Percentiles rank a stretch among this genome's conserved stretches.
These are phyloP conservation scores for Etia nguti DNA, from an alignment of 2,113 vertebrate species.

Conservation along the genomic window DNA sequence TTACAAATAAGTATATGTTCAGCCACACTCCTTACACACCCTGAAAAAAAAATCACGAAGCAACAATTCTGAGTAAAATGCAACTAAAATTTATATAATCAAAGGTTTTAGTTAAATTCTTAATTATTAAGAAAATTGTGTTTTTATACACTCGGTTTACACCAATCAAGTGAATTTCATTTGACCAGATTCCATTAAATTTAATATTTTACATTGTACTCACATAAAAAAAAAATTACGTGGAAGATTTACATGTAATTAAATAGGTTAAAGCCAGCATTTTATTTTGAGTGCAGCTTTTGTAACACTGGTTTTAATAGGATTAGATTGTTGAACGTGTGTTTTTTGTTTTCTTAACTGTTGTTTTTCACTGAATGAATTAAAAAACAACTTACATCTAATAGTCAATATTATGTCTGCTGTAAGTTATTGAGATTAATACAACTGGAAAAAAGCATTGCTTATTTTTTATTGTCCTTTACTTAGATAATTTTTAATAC, in stretches of 20 bases:
- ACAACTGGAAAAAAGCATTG: neutral
- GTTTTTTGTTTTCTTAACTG: neutral
- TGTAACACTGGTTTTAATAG: neutral
- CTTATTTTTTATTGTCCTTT: neutral
- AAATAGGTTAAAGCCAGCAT: accelerated
- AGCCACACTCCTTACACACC: neutral
- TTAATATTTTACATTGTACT: neutral
- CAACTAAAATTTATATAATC: neutral
- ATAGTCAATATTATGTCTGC: neutral
- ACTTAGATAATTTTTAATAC: neutral
- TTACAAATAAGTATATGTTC: neutral
- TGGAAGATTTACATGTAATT: neutral
- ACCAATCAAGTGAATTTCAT: accelerated
- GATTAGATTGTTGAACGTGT: accelerated
- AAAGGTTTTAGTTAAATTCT: neutral
- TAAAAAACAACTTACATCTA: neutral
- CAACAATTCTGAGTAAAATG: neutral
- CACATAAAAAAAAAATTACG: neutral
- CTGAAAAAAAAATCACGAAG: neutral
- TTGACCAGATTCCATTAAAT: accelerated
- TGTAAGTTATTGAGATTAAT: neutral
- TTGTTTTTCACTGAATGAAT: neutral
- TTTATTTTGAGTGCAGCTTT: neutral
- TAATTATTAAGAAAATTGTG: accelerated
- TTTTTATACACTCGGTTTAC: neutral